phyloP scores from a whole-genome alignment of 2,888 invertebrate genomes.

The Protodeltote pygarga region DNA sequence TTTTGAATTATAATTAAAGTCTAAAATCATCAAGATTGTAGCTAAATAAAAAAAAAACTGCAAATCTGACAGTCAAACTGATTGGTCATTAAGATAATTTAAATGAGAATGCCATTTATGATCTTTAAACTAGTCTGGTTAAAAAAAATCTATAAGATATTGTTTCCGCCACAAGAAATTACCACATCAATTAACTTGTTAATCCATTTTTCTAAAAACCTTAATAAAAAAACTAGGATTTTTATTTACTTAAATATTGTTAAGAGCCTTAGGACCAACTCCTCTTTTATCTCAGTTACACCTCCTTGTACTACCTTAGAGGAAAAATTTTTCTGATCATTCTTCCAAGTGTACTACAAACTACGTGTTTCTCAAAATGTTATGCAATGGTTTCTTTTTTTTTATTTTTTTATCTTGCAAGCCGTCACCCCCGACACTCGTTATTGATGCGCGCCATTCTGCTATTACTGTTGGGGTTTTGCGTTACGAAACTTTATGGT shows the following conservation, averaged over 20 bases:
- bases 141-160: no score
- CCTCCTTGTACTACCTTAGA: no score
- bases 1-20: no score
- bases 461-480: conserved; percentile 41
- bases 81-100: conserved; percentile 28
- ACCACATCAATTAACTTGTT: conserved; percentile 8
- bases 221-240: no score
- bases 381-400: conserved; percentile 24
- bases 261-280: no score
- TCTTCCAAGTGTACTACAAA: conserved; percentile 6
- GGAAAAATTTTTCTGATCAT: conserved; percentile 27
- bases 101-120: conserved; percentile 27
- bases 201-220: no score
- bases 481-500: conserved; percentile 23
- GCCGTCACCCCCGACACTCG: conserved; percentile 22
- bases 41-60: no score
- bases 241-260: no score
- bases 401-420: conserved; percentile 34
- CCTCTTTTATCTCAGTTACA: no score
- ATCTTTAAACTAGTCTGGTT: conserved; percentile 9
- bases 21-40: no score
- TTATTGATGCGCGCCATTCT: conserved; percentile 41
- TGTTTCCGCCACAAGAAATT: no score
- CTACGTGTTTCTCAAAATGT: conserved; percentile 30
- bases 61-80: conserved; percentile 11